These are phyloP conservation scores for Zenarchopterus dispar DNA, from an alignment of 2,797 vertebrate species.

Conservation along the genomic window DNA sequence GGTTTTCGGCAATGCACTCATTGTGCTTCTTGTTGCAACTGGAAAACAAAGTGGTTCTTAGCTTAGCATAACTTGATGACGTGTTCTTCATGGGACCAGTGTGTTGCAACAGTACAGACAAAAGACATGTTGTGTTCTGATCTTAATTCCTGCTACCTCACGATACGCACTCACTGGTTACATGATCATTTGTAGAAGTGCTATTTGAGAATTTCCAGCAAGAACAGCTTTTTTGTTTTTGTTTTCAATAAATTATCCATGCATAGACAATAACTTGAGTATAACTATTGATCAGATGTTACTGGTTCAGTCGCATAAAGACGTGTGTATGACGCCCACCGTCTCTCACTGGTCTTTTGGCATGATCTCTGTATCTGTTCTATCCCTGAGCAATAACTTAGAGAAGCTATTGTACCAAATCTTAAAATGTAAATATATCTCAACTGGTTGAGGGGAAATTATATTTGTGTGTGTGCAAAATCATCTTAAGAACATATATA, in stretches of 20 bases:
- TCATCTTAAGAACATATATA: too few relatives aligned
- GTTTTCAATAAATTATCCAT: slow-evolving; percentile 9
- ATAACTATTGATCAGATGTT: slow-evolving; percentile 24
- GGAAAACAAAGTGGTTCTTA: slow-evolving; percentile 33
- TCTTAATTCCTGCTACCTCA: slow-evolving; percentile 34
- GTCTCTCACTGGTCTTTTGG: too few relatives aligned
- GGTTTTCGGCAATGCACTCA: neutral
- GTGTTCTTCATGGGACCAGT: slow-evolving; percentile 24
- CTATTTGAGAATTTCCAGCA: slow-evolving; percentile 19
- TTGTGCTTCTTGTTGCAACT: slow-evolving; percentile 2
- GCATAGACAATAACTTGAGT: neutral
- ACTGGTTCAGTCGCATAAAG: slow-evolving; percentile 15
- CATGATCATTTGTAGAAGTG: slow-evolving; percentile 25
- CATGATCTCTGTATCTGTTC: neutral
- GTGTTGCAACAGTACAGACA: slow-evolving; percentile 44
- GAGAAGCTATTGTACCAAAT: neutral
- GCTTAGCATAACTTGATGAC: slow-evolving; percentile 28
- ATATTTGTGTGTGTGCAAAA: too few relatives aligned
- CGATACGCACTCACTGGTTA: slow-evolving; percentile 20
- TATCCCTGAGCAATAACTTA: neutral
- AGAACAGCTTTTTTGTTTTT: neutral
- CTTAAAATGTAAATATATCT: neutral
- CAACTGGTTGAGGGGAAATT: too few relatives aligned
- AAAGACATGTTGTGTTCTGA: slow-evolving; percentile 55
- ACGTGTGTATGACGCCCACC: neutral